Percentiles rank a stretch among this genome's conserved stretches.
These are phyloP conservation scores for Tenrec ecaudatus DNA, from an alignment of 2,113 vertebrate species.

Conservation along the genomic window DNA sequence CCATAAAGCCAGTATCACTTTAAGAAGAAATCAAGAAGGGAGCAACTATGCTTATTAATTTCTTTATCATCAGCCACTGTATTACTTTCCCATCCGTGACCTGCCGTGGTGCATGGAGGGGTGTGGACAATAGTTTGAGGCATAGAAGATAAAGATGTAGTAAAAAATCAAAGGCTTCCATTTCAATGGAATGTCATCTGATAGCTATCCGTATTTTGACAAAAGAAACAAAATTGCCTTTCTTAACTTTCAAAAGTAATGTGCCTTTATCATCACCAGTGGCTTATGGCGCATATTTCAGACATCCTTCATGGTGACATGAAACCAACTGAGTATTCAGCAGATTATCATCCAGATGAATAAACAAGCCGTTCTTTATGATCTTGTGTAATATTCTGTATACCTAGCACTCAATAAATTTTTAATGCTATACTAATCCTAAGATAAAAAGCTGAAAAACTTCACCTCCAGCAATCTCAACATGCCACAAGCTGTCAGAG, in stretches of 20 bases:
- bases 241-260: slow-evolving; percentile 61
- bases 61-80: neutral
- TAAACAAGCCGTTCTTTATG: slow-evolving; percentile 76
- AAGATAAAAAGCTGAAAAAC: slow-evolving; percentile 88
- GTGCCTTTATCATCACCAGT: slow-evolving; percentile 41
- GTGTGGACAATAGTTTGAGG: neutral
- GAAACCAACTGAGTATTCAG: slow-evolving; percentile 76
- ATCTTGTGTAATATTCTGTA: slow-evolving; percentile 86
- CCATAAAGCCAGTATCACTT: neutral
- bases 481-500: slow-evolving; percentile 83
- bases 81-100: neutral
- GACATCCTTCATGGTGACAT: slow-evolving; percentile 82
- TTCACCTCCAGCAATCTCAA: slow-evolving; percentile 87
- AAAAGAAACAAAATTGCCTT: slow-evolving; percentile 49
- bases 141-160: neutral
- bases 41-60: neutral
- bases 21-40: neutral
- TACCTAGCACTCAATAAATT: slow-evolving; percentile 88
- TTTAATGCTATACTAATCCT: slow-evolving; percentile 89
- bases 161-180: neutral
- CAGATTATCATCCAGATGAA: slow-evolving; percentile 88
- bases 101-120: neutral
- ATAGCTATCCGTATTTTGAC: neutral
- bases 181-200: neutral
- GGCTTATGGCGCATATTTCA: slow-evolving; percentile 68